These are phyloP conservation scores for Malurus alboscapulatus DNA, from an alignment of 2,113 vertebrate genomes.

Conservation along the genomic window DNA sequence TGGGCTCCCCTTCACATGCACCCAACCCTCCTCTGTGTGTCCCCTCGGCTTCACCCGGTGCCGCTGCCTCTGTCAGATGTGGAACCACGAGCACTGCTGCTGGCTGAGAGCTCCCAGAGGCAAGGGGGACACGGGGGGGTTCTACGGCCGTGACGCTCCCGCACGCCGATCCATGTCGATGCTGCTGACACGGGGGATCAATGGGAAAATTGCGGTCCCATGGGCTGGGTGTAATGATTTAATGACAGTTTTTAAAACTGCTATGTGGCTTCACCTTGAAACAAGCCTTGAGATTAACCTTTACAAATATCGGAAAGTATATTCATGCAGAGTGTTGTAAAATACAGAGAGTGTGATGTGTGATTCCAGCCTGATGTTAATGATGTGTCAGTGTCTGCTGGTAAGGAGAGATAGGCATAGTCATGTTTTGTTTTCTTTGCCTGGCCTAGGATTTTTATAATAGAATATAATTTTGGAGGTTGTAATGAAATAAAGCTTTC, in stretches of 20 bases:
- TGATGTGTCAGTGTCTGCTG: not conserved
- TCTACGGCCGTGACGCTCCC: slow-evolving; percentile 75
- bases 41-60: slow-evolving; percentile 57
- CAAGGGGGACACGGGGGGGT: slow-evolving; percentile 51
- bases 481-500: not conserved
- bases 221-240: slow-evolving; percentile 59
- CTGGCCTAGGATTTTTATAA: not conserved
- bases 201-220: slow-evolving; percentile 78
- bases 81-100: slow-evolving; percentile 46
- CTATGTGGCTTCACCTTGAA: slow-evolving; percentile 54
- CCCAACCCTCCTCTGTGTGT: slow-evolving; percentile 31
- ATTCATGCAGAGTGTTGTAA: not conserved
- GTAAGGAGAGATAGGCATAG: not conserved
- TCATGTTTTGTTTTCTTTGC: not conserved
- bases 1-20: not conserved
- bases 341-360: not conserved
- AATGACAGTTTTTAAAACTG: slow-evolving; percentile 32
- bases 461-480: not conserved
- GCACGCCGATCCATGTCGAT: slow-evolving; percentile 76
- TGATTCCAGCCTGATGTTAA: not conserved
- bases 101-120: slow-evolving; percentile 66
- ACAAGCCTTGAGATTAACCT: slow-evolving; percentile 46
- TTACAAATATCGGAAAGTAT: not conserved
- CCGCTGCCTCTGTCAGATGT: slow-evolving; percentile 39
- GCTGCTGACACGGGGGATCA: slow-evolving; percentile 81